phyloP scores from a whole-genome alignment of 2,113 vertebrate species.

The Ophiodon elongatus region DNA sequence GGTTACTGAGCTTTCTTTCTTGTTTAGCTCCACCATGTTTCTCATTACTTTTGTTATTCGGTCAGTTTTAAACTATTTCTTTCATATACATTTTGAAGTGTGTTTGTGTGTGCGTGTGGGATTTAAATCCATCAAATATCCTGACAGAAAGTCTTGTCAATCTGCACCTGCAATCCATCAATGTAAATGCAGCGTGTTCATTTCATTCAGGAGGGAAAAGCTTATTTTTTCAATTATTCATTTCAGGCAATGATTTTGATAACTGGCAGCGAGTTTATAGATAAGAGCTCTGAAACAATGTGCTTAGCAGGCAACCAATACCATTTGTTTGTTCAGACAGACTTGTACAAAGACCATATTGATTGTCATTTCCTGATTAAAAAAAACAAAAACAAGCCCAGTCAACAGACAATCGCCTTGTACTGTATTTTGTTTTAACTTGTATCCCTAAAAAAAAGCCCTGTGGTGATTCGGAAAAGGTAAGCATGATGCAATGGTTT shows the following conservation, averaged over 20 bases:
- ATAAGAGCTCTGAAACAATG: conserved; percentile 48
- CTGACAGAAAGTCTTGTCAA: conserved; percentile 66
- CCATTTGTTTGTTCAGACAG: conserved; percentile 19
- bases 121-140: conserved; percentile 57
- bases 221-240: conserved; percentile 33
- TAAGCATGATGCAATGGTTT: conserved; percentile 24
- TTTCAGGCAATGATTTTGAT: conserved; percentile 61
- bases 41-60: conserved; percentile 11
- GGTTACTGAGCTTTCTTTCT: conserved; percentile 36
- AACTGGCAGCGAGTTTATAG: conserved; percentile 22
- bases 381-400: not conserved
- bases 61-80: conserved; percentile 19
- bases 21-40: conserved; percentile 39
- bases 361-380: not conserved
- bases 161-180: conserved; percentile 66
- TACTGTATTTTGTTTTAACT: conserved; percentile 5
- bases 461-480: not conserved
- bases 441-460: not conserved
- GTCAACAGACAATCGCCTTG: not conserved
- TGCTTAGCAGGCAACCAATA: conserved; percentile 36
- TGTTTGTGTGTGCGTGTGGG: conserved; percentile 8
- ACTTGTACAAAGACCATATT: not conserved
- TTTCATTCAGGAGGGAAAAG: conserved; percentile 30
- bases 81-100: not conserved
- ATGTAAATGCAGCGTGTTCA: conserved; percentile 44